Conservation (phyloP, 2,888 invertebrate genomes). For the Ariolimax columbianus region DNA sequence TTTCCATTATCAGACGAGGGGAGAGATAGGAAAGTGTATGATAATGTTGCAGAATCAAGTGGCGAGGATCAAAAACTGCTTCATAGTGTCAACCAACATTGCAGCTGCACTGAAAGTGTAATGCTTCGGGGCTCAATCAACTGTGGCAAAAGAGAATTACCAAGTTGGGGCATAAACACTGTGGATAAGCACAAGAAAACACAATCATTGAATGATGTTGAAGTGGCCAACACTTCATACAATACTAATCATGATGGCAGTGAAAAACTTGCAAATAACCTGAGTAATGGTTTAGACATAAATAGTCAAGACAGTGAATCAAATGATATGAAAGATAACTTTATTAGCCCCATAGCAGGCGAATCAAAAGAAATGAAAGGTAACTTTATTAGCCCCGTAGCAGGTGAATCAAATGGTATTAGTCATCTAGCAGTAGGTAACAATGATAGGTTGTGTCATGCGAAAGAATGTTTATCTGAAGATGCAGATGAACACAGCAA, state of each 20-base stretch:
- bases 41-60: not conserved
- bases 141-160: not conserved
- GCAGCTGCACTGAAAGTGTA: not conserved
- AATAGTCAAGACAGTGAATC: too few relatives aligned
- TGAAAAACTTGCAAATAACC: not conserved
- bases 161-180: not conserved
- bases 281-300: not conserved
- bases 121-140: not conserved
- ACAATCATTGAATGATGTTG: conserved; percentile 8
- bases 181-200: not conserved
- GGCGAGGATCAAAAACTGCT: not conserved
- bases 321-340: too few relatives aligned
- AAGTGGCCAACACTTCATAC: not conserved
- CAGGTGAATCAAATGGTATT: not conserved
- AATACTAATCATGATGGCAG: conserved; percentile 25
- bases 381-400: too few relatives aligned
- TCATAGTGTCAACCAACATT: not conserved
- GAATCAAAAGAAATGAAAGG: too few relatives aligned
- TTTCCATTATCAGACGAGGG: not conserved
- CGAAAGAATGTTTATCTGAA: not conserved
- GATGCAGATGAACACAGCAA: not conserved
- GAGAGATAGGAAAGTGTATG: not conserved
- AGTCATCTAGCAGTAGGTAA: not conserved
- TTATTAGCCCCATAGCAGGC: too few relatives aligned
- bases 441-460: not conserved